phyloP scores from a whole-genome alignment of 2,113 vertebrate genomes.

The Dipodomys merriami region DNA sequence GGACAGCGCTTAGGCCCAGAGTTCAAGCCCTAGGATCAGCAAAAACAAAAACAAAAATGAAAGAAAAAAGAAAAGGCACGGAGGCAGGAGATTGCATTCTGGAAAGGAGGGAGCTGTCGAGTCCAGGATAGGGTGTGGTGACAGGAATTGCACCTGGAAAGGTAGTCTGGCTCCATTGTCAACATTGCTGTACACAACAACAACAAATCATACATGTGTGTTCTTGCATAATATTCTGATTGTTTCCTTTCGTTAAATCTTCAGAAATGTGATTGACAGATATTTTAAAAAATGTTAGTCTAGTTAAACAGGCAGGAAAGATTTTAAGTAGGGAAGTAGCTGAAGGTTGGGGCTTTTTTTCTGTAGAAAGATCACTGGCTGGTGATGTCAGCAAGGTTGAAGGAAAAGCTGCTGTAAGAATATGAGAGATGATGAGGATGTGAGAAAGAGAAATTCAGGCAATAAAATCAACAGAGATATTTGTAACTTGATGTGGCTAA shows the following conservation, averaged over 20 bases:
- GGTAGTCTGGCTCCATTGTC: background rate
- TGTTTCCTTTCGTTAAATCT: constrained; percentile 50
- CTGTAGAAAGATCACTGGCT: background rate
- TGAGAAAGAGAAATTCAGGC: background rate
- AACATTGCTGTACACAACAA: constrained; percentile 1
- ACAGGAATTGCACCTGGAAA: background rate
- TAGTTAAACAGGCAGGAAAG: constrained; percentile 33
- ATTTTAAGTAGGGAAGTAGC: background rate
- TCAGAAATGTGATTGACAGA: background rate
- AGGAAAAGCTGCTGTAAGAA: background rate
- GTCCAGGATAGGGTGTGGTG: too few species aligned
- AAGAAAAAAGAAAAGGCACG: background rate
- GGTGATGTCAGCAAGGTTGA: background rate
- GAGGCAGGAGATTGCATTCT: background rate
- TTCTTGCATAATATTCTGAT: constrained; percentile 20
- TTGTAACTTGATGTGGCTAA: background rate
- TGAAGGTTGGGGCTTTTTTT: background rate
- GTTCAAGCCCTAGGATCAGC: too few species aligned
- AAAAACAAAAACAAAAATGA: too few species aligned
- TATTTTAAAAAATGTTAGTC: constrained; percentile 44
- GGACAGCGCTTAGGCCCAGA: too few species aligned
- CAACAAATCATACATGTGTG: constrained; percentile 46
- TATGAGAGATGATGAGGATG: background rate
- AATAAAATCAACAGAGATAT: background rate
- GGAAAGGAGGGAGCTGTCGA: background rate